A percentile compares a stretch with the other conserved stretches of the same genome.
Conservation (phyloP, 2,888 invertebrate genomes). For the Heliconius ismenius region DNA sequence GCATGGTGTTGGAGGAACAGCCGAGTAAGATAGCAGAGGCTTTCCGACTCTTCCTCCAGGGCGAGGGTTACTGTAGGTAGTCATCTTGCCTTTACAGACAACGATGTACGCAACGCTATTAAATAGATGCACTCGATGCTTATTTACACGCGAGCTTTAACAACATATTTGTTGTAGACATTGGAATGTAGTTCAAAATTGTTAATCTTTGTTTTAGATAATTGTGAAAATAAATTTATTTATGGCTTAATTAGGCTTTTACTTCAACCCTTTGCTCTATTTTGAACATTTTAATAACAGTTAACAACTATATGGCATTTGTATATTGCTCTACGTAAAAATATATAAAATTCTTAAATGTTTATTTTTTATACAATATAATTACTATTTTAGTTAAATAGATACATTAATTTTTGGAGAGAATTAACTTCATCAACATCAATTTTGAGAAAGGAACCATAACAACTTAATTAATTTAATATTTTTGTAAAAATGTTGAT, state of each 20-base stretch:
- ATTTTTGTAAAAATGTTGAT: not conserved
- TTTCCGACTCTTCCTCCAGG: constrained; percentile 97
- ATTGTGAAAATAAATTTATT: constrained; percentile 77
- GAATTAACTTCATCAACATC: not conserved
- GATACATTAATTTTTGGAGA: not conserved
- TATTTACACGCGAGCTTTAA: constrained; percentile 77
- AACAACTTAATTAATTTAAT: not conserved
- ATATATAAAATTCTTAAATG: too few relatives aligned
- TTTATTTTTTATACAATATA: not conserved
- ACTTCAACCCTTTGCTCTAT: constrained; percentile 28
- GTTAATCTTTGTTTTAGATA: constrained; percentile 75
- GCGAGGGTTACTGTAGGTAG: constrained; percentile 96
- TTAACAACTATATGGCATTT: not conserved
- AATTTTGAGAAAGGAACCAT: not conserved
- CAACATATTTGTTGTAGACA: constrained; percentile 71
- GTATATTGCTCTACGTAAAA: not conserved
- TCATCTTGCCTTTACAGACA: constrained; percentile 52
- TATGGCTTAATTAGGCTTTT: constrained; percentile 60
- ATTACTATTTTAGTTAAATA: not conserved
- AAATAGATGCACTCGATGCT: constrained; percentile 76
- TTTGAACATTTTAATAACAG: not conserved
- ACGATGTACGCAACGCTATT: constrained; percentile 59
- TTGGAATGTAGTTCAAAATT: constrained; percentile 70
- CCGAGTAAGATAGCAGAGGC: constrained; percentile 98
- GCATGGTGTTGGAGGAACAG: constrained; percentile 98